These are phyloP conservation scores for Catostomus latipinnis DNA, from an alignment of 2,797 vertebrate genomes.

Conservation along the genomic window DNA sequence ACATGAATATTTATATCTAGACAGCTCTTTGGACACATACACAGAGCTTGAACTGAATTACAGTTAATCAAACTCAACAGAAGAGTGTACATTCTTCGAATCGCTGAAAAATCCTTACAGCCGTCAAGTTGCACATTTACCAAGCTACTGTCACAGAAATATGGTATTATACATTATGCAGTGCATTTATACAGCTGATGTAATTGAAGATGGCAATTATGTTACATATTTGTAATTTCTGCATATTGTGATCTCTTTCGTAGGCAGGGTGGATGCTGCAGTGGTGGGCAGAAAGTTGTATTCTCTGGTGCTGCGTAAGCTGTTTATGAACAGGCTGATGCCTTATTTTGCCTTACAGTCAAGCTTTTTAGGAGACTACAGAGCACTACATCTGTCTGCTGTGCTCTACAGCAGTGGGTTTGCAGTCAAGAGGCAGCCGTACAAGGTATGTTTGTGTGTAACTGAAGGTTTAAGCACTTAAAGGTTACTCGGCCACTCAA, in stretches of 20 bases:
- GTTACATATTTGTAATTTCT: too few relatives aligned
- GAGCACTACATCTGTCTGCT: conserved; percentile 76
- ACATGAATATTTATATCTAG: conserved; percentile 62
- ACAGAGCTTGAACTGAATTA: conserved; percentile 57
- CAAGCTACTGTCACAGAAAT: conserved; percentile 66
- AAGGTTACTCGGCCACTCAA: too few relatives aligned
- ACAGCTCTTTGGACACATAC: conserved; percentile 65
- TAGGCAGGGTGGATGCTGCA: conserved; percentile 55
- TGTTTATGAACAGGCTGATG: conserved; percentile 68
- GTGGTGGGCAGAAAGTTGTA: conserved; percentile 73
- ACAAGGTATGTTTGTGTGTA: conserved; percentile 69
- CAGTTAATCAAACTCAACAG: neutral
- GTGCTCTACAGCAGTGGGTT: conserved; percentile 76
- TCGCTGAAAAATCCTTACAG: conserved; percentile 54
- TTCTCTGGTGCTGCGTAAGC: conserved; percentile 67
- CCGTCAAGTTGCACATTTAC: conserved; percentile 63
- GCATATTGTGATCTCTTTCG: neutral
- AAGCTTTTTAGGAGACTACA: conserved; percentile 75
- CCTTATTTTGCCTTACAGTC: conserved; percentile 77
- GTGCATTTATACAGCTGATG: neutral
- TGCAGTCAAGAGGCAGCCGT: conserved; percentile 68
- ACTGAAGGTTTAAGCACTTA: neutral
- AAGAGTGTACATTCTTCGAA: conserved; percentile 70
- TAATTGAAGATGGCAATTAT: neutral
- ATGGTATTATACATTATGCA: conserved; percentile 60